phyloP scores from a whole-genome alignment of 2,113 vertebrate genomes.

The Aptenodytes forsteri region DNA sequence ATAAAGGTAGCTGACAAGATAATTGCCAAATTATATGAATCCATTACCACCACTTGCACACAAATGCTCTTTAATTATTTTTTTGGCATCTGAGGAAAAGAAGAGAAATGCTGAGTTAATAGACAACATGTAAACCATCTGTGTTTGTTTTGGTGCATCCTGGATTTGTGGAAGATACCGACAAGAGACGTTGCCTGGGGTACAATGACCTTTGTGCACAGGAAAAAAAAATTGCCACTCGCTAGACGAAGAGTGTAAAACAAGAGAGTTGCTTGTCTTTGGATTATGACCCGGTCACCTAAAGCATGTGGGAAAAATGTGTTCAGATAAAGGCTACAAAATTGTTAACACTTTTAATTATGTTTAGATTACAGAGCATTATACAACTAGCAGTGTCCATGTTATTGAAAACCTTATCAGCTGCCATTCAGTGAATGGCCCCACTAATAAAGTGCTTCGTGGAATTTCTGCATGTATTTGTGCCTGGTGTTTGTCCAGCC shows the following conservation, averaged over 20 bases:
- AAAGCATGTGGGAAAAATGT: constrained; percentile 72
- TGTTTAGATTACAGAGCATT: constrained; percentile 42
- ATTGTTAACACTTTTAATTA: constrained; percentile 75
- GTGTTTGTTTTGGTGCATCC: constrained; percentile 59
- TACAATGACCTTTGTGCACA: constrained; percentile 52
- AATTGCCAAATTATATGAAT: constrained; percentile 61
- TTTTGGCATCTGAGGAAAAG: constrained; percentile 62
- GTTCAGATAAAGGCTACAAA: constrained; percentile 67
- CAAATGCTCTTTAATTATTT: constrained; percentile 60
- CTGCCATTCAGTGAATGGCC: constrained; percentile 59
- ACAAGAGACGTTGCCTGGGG: constrained; percentile 35
- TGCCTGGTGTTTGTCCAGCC: constrained; percentile 67
- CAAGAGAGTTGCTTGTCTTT: constrained; percentile 66
- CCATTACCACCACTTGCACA: neutral
- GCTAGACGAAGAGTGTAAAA: constrained; percentile 50
- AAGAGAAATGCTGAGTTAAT: constrained; percentile 31
- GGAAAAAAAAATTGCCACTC: constrained; percentile 35
- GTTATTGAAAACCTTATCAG: constrained; percentile 68
- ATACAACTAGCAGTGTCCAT: neutral
- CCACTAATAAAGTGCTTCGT: constrained; percentile 33
- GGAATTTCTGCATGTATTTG: constrained; percentile 64
- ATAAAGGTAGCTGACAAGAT: constrained; percentile 63
- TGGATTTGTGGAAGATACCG: constrained; percentile 36
- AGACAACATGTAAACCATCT: constrained; percentile 45
- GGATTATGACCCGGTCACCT: constrained; percentile 69